These are phyloP conservation scores for Hydractinia symbiolongicarpus DNA, from an alignment of 30 jellyfish, hydroid and myxozoan species.

Conservation along the genomic window DNA sequence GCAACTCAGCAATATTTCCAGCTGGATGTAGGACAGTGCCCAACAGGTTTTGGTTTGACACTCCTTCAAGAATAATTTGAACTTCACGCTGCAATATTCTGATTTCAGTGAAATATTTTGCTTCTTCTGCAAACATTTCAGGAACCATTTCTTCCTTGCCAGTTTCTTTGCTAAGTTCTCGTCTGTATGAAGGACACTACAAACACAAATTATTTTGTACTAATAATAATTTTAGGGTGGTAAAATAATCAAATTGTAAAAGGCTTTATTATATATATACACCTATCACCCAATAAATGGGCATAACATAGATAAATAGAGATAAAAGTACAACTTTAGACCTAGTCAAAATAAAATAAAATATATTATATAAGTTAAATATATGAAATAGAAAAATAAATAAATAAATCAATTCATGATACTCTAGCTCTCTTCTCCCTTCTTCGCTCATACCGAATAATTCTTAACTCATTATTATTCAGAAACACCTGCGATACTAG, in stretches of 20 bases:
- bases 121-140: constrained; percentile 81
- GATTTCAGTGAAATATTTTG: constrained; percentile 80
- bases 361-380: no score
- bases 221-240: background rate
- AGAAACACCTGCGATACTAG: no score
- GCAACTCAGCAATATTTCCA: constrained; percentile 81
- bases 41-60: constrained; percentile 74
- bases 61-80: constrained; percentile 79
- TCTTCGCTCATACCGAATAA: no score
- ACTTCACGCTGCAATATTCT: constrained; percentile 83
- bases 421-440: no score
- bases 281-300: no score
- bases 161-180: constrained; percentile 67
- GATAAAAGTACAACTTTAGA: no score
- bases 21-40: constrained; percentile 87
- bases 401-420: no score
- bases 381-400: no score
- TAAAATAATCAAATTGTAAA: background rate
- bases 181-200: constrained; percentile 72
- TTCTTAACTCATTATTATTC: no score
- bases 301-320: no score
- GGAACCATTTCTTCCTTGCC: constrained; percentile 5
- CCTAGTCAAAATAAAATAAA: no score
- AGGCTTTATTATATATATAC: background rate
- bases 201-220: background rate